Evolutionary conservation across 2,888 invertebrate genomes (phyloP).

Genomic region (Rhingia rostrata): DNA sequence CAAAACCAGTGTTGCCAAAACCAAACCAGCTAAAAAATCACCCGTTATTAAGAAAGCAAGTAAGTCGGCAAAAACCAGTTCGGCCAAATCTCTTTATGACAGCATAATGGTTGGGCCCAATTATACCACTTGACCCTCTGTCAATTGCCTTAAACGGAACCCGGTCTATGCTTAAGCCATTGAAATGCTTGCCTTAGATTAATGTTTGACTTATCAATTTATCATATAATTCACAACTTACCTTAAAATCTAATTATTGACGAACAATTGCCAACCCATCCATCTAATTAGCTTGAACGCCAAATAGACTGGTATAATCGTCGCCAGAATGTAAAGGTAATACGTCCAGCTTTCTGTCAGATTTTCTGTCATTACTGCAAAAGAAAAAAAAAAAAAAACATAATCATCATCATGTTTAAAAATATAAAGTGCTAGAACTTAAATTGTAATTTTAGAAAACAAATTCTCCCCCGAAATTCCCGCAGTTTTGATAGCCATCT

Average conservation of each 20-base stretch:
- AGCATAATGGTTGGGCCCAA: no score
- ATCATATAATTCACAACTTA: constrained; percentile 20
- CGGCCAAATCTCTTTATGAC: no score
- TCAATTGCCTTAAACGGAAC: no score
- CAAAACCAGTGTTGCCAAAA: no score
- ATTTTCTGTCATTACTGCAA: constrained; percentile 82
- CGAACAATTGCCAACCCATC: constrained; percentile 83
- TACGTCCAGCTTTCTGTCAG: constrained; percentile 82
- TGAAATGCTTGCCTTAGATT: neutral
- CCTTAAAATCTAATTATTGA: constrained; percentile 82
- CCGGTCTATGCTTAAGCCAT: no score
- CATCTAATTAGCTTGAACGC: constrained; percentile 82
- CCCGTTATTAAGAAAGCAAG: no score
- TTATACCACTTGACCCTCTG: no score
- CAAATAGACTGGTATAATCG: constrained; percentile 82
- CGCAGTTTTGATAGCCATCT: constrained; percentile 41
- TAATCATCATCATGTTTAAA: constrained; percentile 15
- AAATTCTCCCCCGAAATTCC: constrained; percentile 55
- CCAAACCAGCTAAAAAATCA: no score
- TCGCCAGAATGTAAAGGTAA: constrained; percentile 81
- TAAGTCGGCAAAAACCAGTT: no score
- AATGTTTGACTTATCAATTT: neutral
- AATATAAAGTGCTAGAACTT: constrained; percentile 13
- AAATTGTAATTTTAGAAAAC: constrained; percentile 57
- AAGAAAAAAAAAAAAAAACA: constrained; percentile 7